Evolutionary conservation across 2,113 vertebrate species (phyloP), one percentile per base, ranked within the genome.

Genomic region (Sinocyclocheilus anshuiensis): DNA sequence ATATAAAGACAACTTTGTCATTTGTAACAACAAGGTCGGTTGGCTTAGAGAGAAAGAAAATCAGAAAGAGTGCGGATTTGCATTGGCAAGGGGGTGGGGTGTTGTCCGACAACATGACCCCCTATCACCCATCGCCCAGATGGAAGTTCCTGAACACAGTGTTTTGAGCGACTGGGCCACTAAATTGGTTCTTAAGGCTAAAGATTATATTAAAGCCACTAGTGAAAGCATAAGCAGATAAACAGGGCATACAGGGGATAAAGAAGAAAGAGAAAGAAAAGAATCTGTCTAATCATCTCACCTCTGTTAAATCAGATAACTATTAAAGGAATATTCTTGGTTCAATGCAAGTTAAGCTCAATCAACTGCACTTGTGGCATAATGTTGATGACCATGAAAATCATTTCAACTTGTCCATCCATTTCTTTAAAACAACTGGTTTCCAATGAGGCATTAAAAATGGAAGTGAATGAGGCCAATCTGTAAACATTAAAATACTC

Each of bases 281-380:
- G n/a, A 81, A 76, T 86, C n/a, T 78, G 85, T 86, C 57, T 83
- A 77, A 83, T 92, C 89, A 91, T 90, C 87, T 86, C 63, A 83
- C 26, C 26, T 67, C 79, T 81, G 29, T 83, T 53, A 71, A 20
- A 65, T 29, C 15, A 71, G 26, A 29, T 69, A 65, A 45, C 26
- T 67, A 29, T 67, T 29, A 67, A n/a, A 72, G 20, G 3, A 39
- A 57, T 36, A 57, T 78, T 12, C 16, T 33, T 2, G 13, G 16
- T 57, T 55, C 5, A 33, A 12, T 33, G 15, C 3, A 5, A n/a
- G 39, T 45, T 74, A 7, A 42, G n/a, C 36, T 48, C 6, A 33
- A 4, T 71, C 16, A 36, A 33, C 67, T 24, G 42, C 11, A 75
- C 22, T 48, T 48, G 39, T 48, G 42, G 39, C 42, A 75, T 75